phyloP scores from a whole-genome alignment of 2,797 vertebrate species.

The Crenuchus spilurus region DNA sequence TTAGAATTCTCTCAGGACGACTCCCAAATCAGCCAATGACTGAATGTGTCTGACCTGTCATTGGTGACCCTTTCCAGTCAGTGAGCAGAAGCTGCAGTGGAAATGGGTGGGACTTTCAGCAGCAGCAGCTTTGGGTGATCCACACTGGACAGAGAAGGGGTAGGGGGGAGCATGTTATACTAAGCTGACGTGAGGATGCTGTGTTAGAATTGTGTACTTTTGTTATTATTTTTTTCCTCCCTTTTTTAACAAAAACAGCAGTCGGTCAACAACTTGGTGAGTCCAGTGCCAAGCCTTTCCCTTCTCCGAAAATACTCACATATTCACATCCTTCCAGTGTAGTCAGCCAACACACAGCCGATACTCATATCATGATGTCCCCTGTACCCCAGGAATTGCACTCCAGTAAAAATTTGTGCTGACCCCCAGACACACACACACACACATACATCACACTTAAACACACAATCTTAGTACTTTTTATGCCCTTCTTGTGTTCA shows the following conservation, averaged over 20 bases:
- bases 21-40: constrained; percentile 73
- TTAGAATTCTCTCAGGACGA: constrained; percentile 86
- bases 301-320: constrained; percentile 42
- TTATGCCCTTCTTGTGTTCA: constrained; percentile 85
- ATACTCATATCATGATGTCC: constrained; percentile 28
- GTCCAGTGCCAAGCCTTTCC: constrained; percentile 75
- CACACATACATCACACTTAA: constrained; percentile 34
- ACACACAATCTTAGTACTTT: constrained; percentile 71
- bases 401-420: constrained; percentile 41
- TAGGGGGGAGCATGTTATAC: constrained; percentile 39
- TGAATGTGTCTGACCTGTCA: constrained; percentile 81
- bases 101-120: constrained; percentile 61
- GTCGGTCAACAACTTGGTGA: constrained; percentile 68
- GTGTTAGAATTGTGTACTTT: constrained; percentile 65
- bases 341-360: constrained; percentile 17
- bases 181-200: constrained; percentile 63
- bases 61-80: constrained; percentile 71
- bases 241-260: constrained; percentile 66
- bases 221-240: not conserved
- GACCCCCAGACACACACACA: constrained; percentile 35
- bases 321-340: constrained; percentile 39
- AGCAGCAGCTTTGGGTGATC: constrained; percentile 35
- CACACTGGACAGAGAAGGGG: constrained; percentile 41
- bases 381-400: constrained; percentile 27
- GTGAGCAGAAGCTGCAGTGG: constrained; percentile 64